phyloP scores from a whole-genome alignment of 2,888 invertebrate species.

The Artemia sinica region DNA sequence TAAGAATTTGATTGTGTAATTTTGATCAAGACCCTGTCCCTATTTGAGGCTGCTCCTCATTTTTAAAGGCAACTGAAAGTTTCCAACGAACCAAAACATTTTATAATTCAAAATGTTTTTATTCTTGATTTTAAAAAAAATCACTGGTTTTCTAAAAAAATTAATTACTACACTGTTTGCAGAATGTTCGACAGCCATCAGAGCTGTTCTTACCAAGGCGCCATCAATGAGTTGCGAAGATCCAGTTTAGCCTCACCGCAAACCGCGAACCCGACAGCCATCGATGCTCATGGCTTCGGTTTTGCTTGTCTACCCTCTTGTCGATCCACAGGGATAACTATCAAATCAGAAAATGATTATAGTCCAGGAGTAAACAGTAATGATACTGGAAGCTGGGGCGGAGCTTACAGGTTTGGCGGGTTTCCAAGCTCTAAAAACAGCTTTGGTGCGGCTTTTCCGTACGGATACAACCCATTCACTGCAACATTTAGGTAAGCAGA shows the following conservation, averaged over 20 bases:
- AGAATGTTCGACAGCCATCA: constrained; percentile 12
- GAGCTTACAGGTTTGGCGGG: background rate
- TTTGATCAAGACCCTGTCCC: too few relatives aligned
- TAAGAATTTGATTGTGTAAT: too few relatives aligned
- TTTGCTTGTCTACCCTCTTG: background rate
- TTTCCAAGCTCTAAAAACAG: background rate
- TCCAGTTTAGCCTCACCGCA: constrained; percentile 1
- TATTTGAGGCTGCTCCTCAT: too few relatives aligned
- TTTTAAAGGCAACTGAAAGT: too few relatives aligned
- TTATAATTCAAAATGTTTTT: too few relatives aligned
- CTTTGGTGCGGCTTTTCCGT: background rate
- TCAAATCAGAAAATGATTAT: constrained; percentile 10
- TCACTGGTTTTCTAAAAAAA: too few relatives aligned
- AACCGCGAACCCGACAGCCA: background rate
- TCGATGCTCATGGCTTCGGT: background rate
- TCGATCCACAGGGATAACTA: background rate
- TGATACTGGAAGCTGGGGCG: background rate
- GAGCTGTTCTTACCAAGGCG: constrained; percentile 2
- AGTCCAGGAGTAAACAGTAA: background rate
- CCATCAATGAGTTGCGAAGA: background rate
- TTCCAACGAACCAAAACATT: too few relatives aligned
- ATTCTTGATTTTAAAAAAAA: too few relatives aligned
- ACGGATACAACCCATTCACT: constrained; percentile 1
- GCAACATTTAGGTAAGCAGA: constrained; percentile 1
- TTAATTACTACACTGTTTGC: background rate